Evolutionary conservation across 2,888 invertebrate genomes (phyloP), one percentile per base, ranked within the genome.

Genomic region (Lissocephala sabroskyi): DNA sequence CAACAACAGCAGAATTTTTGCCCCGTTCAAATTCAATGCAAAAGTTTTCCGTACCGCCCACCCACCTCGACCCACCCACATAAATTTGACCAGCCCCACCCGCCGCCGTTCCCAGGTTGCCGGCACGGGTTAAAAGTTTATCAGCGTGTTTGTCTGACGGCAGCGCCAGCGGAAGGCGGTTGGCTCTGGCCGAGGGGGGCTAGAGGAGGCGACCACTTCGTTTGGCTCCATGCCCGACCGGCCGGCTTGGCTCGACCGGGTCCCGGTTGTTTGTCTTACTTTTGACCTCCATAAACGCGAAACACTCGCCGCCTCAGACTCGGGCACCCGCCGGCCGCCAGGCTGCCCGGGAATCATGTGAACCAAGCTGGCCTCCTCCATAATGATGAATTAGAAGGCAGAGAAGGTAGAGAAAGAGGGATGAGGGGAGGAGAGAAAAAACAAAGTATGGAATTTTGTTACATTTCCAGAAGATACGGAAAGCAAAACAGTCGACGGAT

Each of bases 231-330:
- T 37, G 23, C 19, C 23, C 18, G 47, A 41, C 52, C 45, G 48
- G 55, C 73, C 61, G n/a, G n/a, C n/a, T n/a, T n/a, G n/a, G n/a
- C n/a, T n/a, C n/a, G n/a, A n/a, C n/a, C n/a, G n/a, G n/a, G n/a
- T n/a, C n/a, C n/a, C n/a, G 57, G 61, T 76, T 70, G 77, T 70
- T 70, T 78, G 79, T 78, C 68, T 78, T 70, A 70, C 68, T 78
- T 70, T 70, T 70, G 68, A 70, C 68, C 68, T 70, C 79, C 67
- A 70, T 70, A 75, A 75, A 48, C 51, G 53, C 42, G 62, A 45
- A 50, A 58, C 52, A 23, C 4, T 23, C 23, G 23, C 7, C 23
- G 4, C 7, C 7, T 7, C 23, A 23, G n/a, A n/a, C n/a, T n/a
- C n/a, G n/a, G n/a, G n/a, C n/a, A 23, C 23, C 3, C 23, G 3